Percentiles rank a stretch among this genome's conserved stretches.
These are phyloP conservation scores for Bos javanicus DNA, from an alignment of 2,113 vertebrate species.

Conservation along the genomic window DNA sequence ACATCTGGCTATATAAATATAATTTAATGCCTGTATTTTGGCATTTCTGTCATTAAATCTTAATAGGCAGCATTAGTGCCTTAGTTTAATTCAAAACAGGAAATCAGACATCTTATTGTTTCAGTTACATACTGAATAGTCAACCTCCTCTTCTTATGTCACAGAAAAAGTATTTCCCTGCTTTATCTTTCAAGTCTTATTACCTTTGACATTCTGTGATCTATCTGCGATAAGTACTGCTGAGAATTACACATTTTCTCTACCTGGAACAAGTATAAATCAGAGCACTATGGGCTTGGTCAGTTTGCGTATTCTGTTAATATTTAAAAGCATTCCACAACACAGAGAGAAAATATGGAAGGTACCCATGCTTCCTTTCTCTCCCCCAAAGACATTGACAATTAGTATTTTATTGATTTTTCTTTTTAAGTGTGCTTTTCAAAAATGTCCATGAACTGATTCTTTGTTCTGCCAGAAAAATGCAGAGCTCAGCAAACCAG, in stretches of 20 bases:
- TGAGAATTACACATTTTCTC: background rate
- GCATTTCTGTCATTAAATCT: conserved; percentile 13
- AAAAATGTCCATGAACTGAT: conserved; percentile 45
- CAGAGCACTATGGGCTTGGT: background rate
- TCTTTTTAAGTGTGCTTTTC: conserved; percentile 53
- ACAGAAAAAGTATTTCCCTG: background rate
- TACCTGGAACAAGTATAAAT: background rate
- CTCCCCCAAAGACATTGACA: conserved; percentile 32
- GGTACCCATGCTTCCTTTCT: background rate
- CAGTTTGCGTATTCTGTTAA: background rate
- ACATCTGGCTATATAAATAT: background rate
- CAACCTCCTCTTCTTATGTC: background rate
- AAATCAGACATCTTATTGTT: background rate
- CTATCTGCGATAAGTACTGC: background rate
- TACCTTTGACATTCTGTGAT: background rate
- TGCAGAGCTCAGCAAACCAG: conserved; percentile 19
- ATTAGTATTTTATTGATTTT: conserved; percentile 12
- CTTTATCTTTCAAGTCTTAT: background rate
- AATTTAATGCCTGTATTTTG: background rate
- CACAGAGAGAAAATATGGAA: background rate
- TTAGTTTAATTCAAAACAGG: background rate
- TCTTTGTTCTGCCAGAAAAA: conserved; percentile 38
- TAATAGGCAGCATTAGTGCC: background rate
- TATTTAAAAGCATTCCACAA: background rate
- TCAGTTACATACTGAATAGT: background rate